phyloP scores from a whole-genome alignment of 2,888 invertebrate genomes.

The Leptopilina drosophilae region DNA sequence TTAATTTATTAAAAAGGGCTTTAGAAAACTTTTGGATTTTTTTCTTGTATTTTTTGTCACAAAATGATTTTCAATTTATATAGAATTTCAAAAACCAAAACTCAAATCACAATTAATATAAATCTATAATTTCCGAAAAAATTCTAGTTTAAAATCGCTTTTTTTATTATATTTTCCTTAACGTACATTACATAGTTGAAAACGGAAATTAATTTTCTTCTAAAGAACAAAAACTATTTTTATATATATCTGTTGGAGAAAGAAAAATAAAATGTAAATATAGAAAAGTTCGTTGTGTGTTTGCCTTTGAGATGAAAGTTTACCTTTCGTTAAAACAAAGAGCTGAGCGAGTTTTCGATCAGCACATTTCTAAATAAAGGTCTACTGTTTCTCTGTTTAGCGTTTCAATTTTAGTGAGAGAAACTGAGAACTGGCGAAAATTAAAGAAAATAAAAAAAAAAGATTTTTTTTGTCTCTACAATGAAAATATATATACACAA shows the following conservation, averaged over 20 bases:
- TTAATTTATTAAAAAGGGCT: too few relatives aligned
- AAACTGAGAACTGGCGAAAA: constrained; percentile 40
- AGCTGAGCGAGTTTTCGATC: constrained; percentile 61
- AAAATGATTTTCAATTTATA: too few relatives aligned
- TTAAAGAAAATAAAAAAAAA: constrained; percentile 44
- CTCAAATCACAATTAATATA: too few relatives aligned
- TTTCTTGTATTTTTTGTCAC: too few relatives aligned
- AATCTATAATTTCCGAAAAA: too few relatives aligned
- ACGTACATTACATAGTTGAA: neutral
- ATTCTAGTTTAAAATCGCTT: too few relatives aligned
- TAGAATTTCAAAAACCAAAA: too few relatives aligned
- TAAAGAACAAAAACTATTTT: neutral
- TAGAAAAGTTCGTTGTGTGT: constrained; percentile 51
- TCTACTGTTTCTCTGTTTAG: constrained; percentile 38
- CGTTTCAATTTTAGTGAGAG: constrained; percentile 49
- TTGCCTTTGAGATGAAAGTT: constrained; percentile 67
- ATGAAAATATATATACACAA: constrained; percentile 7
- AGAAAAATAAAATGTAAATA: constrained; percentile 8
- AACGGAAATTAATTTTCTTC: constrained; percentile 6
- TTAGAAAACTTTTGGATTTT: too few relatives aligned
- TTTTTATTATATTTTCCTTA: neutral
- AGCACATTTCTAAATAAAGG: constrained; percentile 47
- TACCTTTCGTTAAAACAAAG: constrained; percentile 71
- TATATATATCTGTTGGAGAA: neutral
- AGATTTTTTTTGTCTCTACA: neutral